phyloP scores from a whole-genome alignment of 2,888 invertebrate species.

The Thecophora atra region DNA sequence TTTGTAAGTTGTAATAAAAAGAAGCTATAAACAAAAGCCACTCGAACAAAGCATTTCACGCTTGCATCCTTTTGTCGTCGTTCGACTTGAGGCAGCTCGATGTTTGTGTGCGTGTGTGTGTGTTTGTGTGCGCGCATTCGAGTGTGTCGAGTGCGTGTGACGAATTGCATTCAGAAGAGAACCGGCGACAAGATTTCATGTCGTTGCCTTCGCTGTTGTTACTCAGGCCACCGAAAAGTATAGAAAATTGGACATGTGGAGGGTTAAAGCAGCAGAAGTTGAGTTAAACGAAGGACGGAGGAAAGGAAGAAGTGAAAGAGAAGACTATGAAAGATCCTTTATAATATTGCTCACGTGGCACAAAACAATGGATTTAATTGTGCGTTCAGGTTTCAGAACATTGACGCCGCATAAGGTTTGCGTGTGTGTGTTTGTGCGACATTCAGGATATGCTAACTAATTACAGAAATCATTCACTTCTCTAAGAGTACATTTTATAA shows the following conservation, averaged over 20 bases:
- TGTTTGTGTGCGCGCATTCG: neutral
- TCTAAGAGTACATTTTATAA: neutral
- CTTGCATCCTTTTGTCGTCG: slow-evolving; percentile 8
- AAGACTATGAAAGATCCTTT: neutral
- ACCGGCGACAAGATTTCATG: neutral
- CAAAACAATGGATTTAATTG: slow-evolving; percentile 13
- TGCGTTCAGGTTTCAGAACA: neutral
- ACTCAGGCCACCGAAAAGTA: neutral
- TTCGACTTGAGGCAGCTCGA: neutral
- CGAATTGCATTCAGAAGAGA: neutral
- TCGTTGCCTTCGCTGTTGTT: neutral
- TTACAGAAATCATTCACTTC: slow-evolving; percentile 6
- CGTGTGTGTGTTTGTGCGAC: neutral
- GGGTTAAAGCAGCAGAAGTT: neutral
- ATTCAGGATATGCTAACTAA: neutral
- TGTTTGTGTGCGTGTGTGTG: neutral
- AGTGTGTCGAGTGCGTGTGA: slow-evolving; percentile 4
- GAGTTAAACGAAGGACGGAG: neutral
- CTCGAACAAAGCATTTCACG: slow-evolving; percentile 14
- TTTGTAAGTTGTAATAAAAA: neutral
- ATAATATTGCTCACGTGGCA: neutral
- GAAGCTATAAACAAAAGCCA: slow-evolving; percentile 8
- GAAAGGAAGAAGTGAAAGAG: neutral
- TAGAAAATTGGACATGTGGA: neutral
- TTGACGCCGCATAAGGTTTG: neutral